These are phyloP conservation scores for Callorhinus ursinus DNA, from an alignment of 2,113 vertebrate genomes.

Conservation along the genomic window DNA sequence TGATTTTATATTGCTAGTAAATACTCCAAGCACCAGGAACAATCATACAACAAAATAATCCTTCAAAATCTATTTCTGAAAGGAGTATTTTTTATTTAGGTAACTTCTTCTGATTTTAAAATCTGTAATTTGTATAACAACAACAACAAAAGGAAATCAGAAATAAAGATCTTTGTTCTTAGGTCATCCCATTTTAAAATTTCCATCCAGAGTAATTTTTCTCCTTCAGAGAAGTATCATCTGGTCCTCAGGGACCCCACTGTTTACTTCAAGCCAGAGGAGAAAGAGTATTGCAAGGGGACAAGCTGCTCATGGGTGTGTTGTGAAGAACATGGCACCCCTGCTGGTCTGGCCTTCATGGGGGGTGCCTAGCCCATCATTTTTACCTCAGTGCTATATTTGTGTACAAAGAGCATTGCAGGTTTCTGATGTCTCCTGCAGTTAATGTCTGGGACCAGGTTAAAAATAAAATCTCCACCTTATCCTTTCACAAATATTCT, in stretches of 20 bases:
- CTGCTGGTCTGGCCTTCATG: constrained; percentile 17
- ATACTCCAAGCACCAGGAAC: background rate
- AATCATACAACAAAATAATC: background rate
- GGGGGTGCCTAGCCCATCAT: constrained; percentile 65
- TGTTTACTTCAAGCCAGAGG: constrained; percentile 73
- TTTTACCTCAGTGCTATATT: constrained; percentile 70
- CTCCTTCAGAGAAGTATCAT: constrained; percentile 60
- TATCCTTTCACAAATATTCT: constrained; percentile 61
- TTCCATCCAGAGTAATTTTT: constrained; percentile 64
- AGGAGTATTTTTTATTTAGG: background rate
- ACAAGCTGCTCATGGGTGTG: constrained; percentile 49
- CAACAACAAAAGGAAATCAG: background rate
- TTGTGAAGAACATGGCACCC: constrained; percentile 59
- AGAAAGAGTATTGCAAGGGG: constrained; percentile 64
- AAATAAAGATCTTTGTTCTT: constrained; percentile 73
- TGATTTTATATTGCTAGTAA: background rate
- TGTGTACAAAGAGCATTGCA: constrained; percentile 67
- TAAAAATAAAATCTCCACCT: constrained; percentile 75
- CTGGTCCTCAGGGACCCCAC: constrained; percentile 61
- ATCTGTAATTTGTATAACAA: background rate
- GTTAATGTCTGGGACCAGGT: constrained; percentile 74
- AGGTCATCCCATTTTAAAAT: constrained; percentile 56
- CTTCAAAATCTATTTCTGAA: background rate
- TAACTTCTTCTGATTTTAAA: constrained; percentile 4
- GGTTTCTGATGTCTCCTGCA: constrained; percentile 65